Conservation (phyloP, 2,888 invertebrate species). For the Colostygia pectinataria region DNA sequence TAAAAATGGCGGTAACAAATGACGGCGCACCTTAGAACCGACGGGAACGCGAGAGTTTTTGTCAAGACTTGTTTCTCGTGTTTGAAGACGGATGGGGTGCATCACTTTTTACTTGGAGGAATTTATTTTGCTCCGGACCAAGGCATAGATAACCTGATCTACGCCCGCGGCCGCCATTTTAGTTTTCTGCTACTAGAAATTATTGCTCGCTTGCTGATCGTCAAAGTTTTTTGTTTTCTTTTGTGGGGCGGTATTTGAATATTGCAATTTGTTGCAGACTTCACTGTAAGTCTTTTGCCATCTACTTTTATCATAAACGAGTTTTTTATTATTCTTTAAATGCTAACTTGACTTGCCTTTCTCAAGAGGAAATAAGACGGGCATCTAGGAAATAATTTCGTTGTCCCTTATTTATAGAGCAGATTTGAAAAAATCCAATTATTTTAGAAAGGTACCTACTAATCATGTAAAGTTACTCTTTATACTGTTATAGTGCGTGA, state of each 20-base stretch:
- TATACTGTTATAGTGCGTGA: too few relatives aligned
- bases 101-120: conserved; percentile 70
- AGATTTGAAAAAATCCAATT: too few relatives aligned
- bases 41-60: conserved; percentile 48
- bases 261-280: conserved; percentile 19
- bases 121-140: conserved; percentile 52
- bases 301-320: neutral
- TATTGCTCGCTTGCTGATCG: conserved; percentile 50
- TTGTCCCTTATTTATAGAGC: too few relatives aligned
- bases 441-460: too few relatives aligned
- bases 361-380: neutral
- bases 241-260: conserved; percentile 24
- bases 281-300: conserved; percentile 1
- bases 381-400: too few relatives aligned
- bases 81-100: conserved; percentile 44
- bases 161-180: conserved; percentile 63
- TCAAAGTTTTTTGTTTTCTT: conserved; percentile 41
- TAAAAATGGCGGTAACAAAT: conserved; percentile 57
- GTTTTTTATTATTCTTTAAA: neutral
- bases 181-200: conserved; percentile 71
- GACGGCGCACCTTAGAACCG: conserved; percentile 49
- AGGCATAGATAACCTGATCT: conserved; percentile 61
- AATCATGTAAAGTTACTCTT: too few relatives aligned
- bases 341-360: neutral
- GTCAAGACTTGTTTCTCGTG: conserved; percentile 35